Percentiles rank a stretch among this genome's conserved stretches.
phyloP scores from a whole-genome alignment of 2,797 vertebrate genomes.

The Channallabes apus region DNA sequence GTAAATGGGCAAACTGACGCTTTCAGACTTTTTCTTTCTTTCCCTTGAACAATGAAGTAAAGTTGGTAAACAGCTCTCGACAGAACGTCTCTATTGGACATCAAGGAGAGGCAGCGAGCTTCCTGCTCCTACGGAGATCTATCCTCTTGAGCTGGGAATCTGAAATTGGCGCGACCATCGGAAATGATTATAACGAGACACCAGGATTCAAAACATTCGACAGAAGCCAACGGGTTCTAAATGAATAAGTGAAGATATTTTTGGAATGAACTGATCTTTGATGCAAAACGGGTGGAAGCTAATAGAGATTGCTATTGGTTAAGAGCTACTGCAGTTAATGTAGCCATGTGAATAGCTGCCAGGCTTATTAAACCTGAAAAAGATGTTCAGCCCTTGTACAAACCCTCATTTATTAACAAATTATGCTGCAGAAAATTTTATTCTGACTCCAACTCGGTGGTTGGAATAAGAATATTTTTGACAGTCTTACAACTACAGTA shows the following conservation, averaged over 20 bases:
- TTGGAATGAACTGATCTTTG: conserved; percentile 17
- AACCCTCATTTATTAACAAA: conserved; percentile 51
- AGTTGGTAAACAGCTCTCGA: conserved; percentile 44
- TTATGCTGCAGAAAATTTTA: conserved; percentile 51
- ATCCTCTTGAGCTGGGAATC: conserved; percentile 39
- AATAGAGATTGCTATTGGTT: conserved; percentile 33
- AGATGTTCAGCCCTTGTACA: conserved; percentile 13
- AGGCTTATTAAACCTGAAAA: conserved; percentile 32
- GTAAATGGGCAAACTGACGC: conserved; percentile 55
- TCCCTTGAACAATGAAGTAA: conserved; percentile 55
- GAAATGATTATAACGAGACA: conserved; percentile 50
- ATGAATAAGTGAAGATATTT: conserved; percentile 40
- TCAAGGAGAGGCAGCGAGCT: conserved; percentile 39
- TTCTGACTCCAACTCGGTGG: conserved; percentile 33
- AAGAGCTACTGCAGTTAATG: conserved; percentile 28
- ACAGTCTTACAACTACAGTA: conserved; percentile 58
- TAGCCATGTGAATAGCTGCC: conserved; percentile 25
- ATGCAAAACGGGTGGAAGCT: conserved; percentile 15
- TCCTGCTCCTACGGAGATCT: conserved; percentile 55
- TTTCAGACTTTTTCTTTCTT: conserved; percentile 42
- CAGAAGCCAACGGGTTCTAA: conserved; percentile 31
- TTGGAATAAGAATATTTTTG: conserved; percentile 46
- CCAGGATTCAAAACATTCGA: conserved; percentile 46
- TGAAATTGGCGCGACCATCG: conserved; percentile 49
- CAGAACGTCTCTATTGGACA: conserved; percentile 57